Base-by-base conservation (phyloP, 2,888 invertebrate species). In the Cephus sareptanus region DNA sequence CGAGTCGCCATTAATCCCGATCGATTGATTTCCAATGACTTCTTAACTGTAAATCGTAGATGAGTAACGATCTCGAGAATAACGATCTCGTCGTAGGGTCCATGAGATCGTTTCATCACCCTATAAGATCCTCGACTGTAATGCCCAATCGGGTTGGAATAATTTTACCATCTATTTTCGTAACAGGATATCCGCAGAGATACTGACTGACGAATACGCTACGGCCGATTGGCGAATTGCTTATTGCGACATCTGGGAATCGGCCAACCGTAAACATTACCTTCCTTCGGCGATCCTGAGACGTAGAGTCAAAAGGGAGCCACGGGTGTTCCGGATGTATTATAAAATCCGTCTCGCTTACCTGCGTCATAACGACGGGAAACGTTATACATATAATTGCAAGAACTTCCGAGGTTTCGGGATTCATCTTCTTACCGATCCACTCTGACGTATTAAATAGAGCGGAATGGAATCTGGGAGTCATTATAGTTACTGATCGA, bases 281-380 rank as follows among this genome's bases (percentile, higher is more conserved):
- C 40, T 56, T 56, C 40, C 40, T 56, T 56, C 40, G 23, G 4
- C 40, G 40, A 56, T 56, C 40, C 40, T 23, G 40, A 56, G 40
- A 56, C 40, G 9, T 56, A 6, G 40, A 56, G 40, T 9, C 40
- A 56, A 56, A 56, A 23, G 40, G 40, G 40, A 56, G 40, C 6
- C 40, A 9, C 40, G 71, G 68, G 69, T 56, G 76, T 81, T 80
- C 85, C 88, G 89, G 89, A 90, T 88, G 89, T 87, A 86, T 87
- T 85, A 87, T 86, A 87, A 89, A 88, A 89, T 89, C 86, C 86
- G 90, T 90, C 86, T 90, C 89, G 89, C 87, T 90, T 87, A 88
- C 89, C 87, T 89, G 89, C 85, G 83, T 85, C 87, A 87, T 89
- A 89, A 90, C 87, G 89, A 88, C 89, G 86, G 90, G 90, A 90